Conservation (phyloP, 2,113 vertebrate genomes). For the Bufo bufo region DNA sequence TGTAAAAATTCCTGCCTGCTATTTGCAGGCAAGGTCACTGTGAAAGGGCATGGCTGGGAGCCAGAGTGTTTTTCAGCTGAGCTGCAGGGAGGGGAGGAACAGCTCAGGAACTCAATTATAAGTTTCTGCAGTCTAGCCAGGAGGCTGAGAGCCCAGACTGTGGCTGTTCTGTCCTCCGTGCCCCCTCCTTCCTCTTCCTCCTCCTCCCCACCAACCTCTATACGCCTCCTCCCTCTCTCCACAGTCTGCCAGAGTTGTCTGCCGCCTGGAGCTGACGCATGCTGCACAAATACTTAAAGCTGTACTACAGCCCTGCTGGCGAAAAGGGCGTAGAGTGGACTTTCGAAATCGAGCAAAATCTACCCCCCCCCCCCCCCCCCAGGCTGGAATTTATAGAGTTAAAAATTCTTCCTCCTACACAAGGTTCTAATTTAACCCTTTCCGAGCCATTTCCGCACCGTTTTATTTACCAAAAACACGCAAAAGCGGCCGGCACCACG, state of each 20-base stretch:
- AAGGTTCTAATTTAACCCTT: not conserved
- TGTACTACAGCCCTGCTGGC: constrained; percentile 66
- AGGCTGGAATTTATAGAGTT: not conserved
- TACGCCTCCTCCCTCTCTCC: constrained; percentile 62
- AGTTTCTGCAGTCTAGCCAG: constrained; percentile 92
- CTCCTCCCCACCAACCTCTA: constrained; percentile 65
- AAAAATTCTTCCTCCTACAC: not conserved
- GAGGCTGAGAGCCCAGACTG: constrained; percentile 91
- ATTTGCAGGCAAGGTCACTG: constrained; percentile 83
- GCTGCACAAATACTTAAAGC: constrained; percentile 86
- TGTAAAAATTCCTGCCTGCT: constrained; percentile 71
- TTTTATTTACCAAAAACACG: not conserved
- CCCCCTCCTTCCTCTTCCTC: constrained; percentile 67
- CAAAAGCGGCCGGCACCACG: not conserved
- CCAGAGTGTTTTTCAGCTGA: constrained; percentile 75
- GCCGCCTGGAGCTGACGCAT: constrained; percentile 86
- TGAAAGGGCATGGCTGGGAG: constrained; percentile 78
- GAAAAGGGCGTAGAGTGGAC: not conserved
- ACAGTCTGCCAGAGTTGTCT: constrained; percentile 71
- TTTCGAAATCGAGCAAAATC: not conserved
- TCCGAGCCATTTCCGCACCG: not conserved
- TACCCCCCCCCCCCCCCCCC: not conserved
- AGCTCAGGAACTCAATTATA: constrained; percentile 90
- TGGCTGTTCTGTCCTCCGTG: constrained; percentile 76
- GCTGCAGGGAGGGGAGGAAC: constrained; percentile 80